Base-by-base conservation (phyloP, 2,113 vertebrate species). In the Pterocles orientalis region DNA sequence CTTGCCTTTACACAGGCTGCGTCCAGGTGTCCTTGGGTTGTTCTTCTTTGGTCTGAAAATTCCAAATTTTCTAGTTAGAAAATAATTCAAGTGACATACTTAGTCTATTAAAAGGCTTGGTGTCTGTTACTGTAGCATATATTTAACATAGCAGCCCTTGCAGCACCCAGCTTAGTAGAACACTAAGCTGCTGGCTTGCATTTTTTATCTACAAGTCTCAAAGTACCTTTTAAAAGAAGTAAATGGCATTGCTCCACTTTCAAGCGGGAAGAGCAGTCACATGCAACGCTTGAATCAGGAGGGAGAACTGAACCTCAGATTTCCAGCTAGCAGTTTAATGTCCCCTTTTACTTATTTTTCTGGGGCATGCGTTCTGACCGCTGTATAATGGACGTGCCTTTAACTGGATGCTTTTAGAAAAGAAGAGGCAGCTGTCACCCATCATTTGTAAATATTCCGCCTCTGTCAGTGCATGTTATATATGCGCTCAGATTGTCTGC, bases 221-320 rank as follows among this genome's bases (percentile, higher is more conserved):
- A 91, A 95, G 91, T 65, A 87, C 82, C 84, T 88, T 90, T 80
- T 82, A 70, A 91, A 90, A 93, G 79, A 93, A 95, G 58, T 85
- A 94, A 95, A 89, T 62, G 85, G 61, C 77, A 21, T 89, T 95
- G 93, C 87, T 92, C 85, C 56, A 56, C 92, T 96, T 91, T 62
- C 79, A 78, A 80, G 76, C 0, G 0, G 82, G 75, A 94, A 88
- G 92, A 90, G 64, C 53, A 68, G 64, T 96, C 88, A 89, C 76
- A 5, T 82, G 83, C 31, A 89, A 92, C 89, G 78, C 61, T 92
- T 94, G 93, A 95, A 82, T 48, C 62, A 70, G 92, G 54, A 91
- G 19, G 72, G 48, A 72, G 73, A 87, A 79, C 61, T 82, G 83
- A 87, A 93, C 69, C 26, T 82, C 50, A 69, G 71, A 69, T 91